These are phyloP conservation scores for Chrysolina americana DNA, from an alignment of 2,888 invertebrate species.

Conservation along the genomic window DNA sequence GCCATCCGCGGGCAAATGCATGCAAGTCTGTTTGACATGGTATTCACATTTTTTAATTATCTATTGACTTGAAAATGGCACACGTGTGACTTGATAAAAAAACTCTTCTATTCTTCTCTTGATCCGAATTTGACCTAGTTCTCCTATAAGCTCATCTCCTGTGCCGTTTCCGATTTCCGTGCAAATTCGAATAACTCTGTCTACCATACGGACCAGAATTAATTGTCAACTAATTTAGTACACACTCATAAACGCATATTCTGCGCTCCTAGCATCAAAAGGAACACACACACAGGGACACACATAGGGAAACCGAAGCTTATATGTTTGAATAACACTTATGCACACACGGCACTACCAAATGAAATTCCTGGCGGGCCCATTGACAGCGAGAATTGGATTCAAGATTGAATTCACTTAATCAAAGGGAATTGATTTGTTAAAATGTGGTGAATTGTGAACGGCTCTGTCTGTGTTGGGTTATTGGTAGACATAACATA, in stretches of 20 bases:
- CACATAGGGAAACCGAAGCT: constrained; percentile 11
- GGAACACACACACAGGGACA: constrained; percentile 12
- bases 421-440: constrained; percentile 49
- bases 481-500: not conserved
- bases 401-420: constrained; percentile 50
- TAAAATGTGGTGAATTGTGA: constrained; percentile 38
- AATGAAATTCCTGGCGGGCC: constrained; percentile 18
- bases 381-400: constrained; percentile 39
- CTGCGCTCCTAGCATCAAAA: constrained; percentile 13
- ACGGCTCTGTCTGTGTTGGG: not conserved
- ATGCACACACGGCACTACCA: constrained; percentile 11
- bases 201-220: constrained; percentile 1
- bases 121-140: too few relatives aligned
- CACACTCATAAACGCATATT: constrained; percentile 18
- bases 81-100: too few relatives aligned
- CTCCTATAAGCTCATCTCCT: not conserved
- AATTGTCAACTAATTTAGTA: constrained; percentile 15
- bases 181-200: not conserved
- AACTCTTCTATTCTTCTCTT: too few relatives aligned
- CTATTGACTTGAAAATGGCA: too few relatives aligned
- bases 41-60: too few relatives aligned
- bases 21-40: too few relatives aligned
- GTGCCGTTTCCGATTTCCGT: not conserved
- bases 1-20: too few relatives aligned
- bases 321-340: constrained; percentile 24